Evolutionary conservation across 2,113 vertebrate species (phyloP), one percentile per base, ranked within the genome.

Genomic region (Chaenogobius annularis): DNA sequence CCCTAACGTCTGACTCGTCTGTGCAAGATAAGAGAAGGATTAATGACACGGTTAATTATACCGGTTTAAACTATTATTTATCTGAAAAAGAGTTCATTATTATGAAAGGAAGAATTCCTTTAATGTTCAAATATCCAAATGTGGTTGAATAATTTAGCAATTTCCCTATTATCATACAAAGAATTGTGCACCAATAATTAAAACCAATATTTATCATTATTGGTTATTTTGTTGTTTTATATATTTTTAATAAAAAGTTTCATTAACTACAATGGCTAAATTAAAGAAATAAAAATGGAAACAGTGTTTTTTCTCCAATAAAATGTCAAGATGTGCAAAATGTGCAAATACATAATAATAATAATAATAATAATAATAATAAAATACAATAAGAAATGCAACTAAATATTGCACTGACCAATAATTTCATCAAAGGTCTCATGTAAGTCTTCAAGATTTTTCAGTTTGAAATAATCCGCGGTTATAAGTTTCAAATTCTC

Each of bases 341-440:
- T 52, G 17, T 52, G 40, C 0, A 50, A 17, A 7, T 50, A 3
- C 26, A 31, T 31, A 4, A 31, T 31, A 31, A 31, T 31, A 31
- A 31, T 4, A 31, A 31, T 7, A 50, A 17, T 5, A 4, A 50
- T 50, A 50, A 48, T 17, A 5, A 15, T 50, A 7, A 50, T 50
- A 50, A 19, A 14, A 17, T 55, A 13, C 22, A 58, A 58, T 26
- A 58, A 58, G 13, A 58, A 12, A 58, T 58, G 40, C 15, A 50
- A 17, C 4, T 15, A 50, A 50, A 50, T 52, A 68, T 13, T 48
- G 0, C 0, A 64, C 87, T 74, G 82, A 94, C 93, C 84, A 59
- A 94, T 92, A 11, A 94, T 94, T 0, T 80, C 0, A 62, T 94
- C 92, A 84, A 94, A 92, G 6, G 83, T 87, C 10, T 84, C 0